These are phyloP conservation scores for Spea hammondii DNA, from an alignment of 2,797 vertebrate species.

Conservation along the genomic window DNA sequence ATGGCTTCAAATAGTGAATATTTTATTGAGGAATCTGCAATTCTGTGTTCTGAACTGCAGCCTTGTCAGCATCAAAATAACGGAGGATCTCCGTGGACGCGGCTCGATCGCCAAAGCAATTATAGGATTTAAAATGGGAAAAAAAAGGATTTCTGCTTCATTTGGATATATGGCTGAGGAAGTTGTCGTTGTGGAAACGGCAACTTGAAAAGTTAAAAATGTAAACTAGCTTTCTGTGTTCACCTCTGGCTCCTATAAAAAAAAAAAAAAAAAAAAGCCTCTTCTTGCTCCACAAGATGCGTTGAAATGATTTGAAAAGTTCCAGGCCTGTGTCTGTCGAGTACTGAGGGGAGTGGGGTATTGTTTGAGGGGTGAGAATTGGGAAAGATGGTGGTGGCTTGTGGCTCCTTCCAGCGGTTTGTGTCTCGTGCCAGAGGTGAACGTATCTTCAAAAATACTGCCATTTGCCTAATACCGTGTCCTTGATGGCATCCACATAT, in stretches of 20 bases:
- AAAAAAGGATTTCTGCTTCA: slow-evolving; percentile 61
- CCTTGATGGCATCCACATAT: slow-evolving; percentile 99
- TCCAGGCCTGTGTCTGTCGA: slow-evolving; percentile 71
- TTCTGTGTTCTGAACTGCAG: neutral
- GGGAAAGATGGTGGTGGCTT: neutral
- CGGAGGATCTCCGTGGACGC: neutral
- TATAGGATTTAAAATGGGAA: neutral
- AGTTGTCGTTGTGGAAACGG: slow-evolving; percentile 69
- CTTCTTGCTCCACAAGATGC: slow-evolving; percentile 59
- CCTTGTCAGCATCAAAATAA: slow-evolving; percentile 19
- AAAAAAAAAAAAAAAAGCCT: slow-evolving; percentile 53
- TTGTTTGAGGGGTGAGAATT: neutral
- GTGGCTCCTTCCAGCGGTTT: slow-evolving; percentile 64
- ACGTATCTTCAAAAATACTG: slow-evolving; percentile 99
- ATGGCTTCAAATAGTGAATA: slow-evolving; percentile 8
- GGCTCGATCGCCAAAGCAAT: neutral
- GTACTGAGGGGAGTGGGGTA: slow-evolving; percentile 62
- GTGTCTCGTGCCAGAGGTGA: slow-evolving; percentile 91
- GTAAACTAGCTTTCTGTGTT: slow-evolving; percentile 76
- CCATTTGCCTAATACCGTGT: slow-evolving; percentile 99
- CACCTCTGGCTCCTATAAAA: slow-evolving; percentile 76
- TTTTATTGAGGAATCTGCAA: neutral
- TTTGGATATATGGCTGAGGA: slow-evolving; percentile 73
- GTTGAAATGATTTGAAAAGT: slow-evolving; percentile 65
- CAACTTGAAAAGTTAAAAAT: slow-evolving; percentile 72